phyloP scores from a whole-genome alignment of 2,113 vertebrate genomes.

The Caretta caretta region DNA sequence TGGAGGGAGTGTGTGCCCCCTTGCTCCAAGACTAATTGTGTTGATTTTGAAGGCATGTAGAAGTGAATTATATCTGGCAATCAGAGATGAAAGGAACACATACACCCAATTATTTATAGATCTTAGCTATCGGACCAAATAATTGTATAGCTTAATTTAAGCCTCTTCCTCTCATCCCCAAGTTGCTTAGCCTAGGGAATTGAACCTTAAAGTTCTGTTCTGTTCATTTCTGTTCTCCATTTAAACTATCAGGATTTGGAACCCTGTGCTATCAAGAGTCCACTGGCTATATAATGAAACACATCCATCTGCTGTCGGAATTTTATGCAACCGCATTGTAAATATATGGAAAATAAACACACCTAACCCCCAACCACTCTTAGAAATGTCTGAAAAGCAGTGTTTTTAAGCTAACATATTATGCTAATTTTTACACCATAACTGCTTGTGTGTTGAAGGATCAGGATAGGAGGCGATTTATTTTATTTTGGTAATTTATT shows the following conservation, averaged over 20 bases:
- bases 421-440: neutral
- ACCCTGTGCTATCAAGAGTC: neutral
- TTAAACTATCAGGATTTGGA: neutral
- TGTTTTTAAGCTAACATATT: neutral
- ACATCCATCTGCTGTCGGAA: neutral
- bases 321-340: neutral
- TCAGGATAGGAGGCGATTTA: neutral
- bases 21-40: neutral
- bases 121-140: neutral
- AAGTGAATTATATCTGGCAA: neutral
- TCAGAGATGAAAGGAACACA: neutral
- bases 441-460: neutral
- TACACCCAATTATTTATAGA: neutral
- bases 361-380: neutral
- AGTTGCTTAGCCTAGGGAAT: neutral
- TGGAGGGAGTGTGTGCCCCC: neutral
- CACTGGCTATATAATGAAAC: neutral
- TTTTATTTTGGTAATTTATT: slow-evolving; percentile 17
- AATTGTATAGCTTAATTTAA: slow-evolving; percentile 19
- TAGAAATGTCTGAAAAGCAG: slow-evolving; percentile 3
- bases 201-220: neutral
- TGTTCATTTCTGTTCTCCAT: neutral
- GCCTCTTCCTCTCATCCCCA: neutral
- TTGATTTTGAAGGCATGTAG: slow-evolving; percentile 1
- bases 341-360: neutral